Evolutionary conservation across 2,888 invertebrate species (phyloP), one percentile per base, ranked within the genome.

Genomic region (Dione vanillae): DNA sequence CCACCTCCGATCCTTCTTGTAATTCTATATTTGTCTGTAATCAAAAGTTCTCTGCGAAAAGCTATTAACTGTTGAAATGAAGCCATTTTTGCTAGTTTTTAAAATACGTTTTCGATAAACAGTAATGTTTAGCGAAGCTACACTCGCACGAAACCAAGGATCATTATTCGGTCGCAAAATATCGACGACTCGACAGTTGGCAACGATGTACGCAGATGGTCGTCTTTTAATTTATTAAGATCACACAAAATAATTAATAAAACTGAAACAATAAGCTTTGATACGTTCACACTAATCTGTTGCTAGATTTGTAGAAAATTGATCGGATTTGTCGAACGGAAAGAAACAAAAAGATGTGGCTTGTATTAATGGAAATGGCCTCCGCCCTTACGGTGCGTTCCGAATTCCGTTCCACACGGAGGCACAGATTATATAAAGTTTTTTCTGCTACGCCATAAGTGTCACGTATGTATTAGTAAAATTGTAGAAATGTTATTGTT

Each of bases 1-100:
- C 99, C 99, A 93, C 98, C 99, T 85, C 99, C 98, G 90, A 99
- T 98, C 95, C 98, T 98, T 86, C 98, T 95, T 88, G 98, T 96
- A 86, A 99, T 95, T 91, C 98, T 96, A 94, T 99, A 99, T 94
- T 98, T 98, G 89, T 97, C 97, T 87, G 97, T 95, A 90, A 97
- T 67, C 12, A 74, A 19, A 43, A 70, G 16, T 49, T 74, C 75
- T 67, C 69, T 72, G 65, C 74, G 73, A 72, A 74, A 78, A 52
- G 76, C 74, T 58, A 83, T 74, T 76, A 83, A 73, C 67, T 80
- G 78, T 70, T 81, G 80, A 75, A 83, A 83, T 71, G 79, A 73
- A 66, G 79, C 73, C 81, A 83, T 82, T 69, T 75, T 78, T 70
- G 68, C 67, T 75, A 75, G 69, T 58, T 27, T 47, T 61, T 70